Conservation (phyloP, 2,888 invertebrate genomes). For the Aphodius sticticus region DNA sequence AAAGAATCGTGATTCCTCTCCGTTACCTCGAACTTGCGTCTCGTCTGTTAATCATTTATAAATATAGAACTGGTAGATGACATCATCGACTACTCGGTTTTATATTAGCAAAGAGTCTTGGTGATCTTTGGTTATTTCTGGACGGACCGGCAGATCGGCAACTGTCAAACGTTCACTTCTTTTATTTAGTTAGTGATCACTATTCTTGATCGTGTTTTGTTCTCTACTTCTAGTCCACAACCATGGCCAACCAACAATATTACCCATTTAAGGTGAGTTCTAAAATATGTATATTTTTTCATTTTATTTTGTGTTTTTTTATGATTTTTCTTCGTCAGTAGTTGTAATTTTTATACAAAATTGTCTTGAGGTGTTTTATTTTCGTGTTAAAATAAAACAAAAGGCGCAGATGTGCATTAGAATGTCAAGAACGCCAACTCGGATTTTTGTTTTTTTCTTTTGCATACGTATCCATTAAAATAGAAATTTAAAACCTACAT, state of each 20-base stretch:
- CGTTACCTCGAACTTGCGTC: conserved; percentile 19
- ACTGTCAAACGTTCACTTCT: conserved; percentile 7
- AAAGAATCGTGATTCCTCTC: background rate
- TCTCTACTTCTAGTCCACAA: conserved; percentile 27
- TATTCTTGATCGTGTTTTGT: conserved; percentile 5
- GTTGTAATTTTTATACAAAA: conserved; percentile 5
- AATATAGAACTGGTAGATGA: conserved; percentile 18
- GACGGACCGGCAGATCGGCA: conserved; percentile 11
- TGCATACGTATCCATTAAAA: background rate
- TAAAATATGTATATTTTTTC: background rate
- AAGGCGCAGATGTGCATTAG: background rate
- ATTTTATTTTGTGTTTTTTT: conserved; percentile 30
- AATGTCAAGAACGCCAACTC: background rate
- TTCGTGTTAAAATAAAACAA: conserved; percentile 16
- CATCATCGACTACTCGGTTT: conserved; percentile 14
- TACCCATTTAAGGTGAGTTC: conserved; percentile 84
- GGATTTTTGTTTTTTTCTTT: background rate
- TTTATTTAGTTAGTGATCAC: background rate
- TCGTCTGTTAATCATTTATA: conserved; percentile 17
- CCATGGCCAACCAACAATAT: conserved; percentile 69
- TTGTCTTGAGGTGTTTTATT: background rate
- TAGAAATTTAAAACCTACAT: background rate
- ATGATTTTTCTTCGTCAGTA: conserved; percentile 11
- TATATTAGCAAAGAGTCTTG: conserved; percentile 12
- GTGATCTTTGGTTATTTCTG: conserved; percentile 18